These are phyloP conservation scores for Charanyca ferruginea DNA, from an alignment of 2,888 invertebrate genomes.

Conservation along the genomic window DNA sequence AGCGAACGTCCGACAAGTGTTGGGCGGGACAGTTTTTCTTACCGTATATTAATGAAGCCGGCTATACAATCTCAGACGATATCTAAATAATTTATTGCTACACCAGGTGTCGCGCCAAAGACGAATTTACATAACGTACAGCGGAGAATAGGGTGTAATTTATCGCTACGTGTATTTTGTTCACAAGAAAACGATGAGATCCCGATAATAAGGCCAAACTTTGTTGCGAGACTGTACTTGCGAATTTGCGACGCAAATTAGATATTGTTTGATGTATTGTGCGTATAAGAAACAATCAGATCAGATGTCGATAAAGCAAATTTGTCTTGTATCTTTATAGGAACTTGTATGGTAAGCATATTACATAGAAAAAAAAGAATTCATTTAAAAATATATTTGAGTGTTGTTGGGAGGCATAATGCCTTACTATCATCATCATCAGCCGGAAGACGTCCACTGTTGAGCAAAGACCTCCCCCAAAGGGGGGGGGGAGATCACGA, in stretches of 20 bases:
- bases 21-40: conserved; percentile 79
- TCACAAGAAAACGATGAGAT: conserved; percentile 76
- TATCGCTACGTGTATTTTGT: conserved; percentile 77
- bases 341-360: not conserved
- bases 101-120: conserved; percentile 83
- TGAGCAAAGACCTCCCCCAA: too few species aligned
- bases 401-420: not conserved
- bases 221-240: conserved; percentile 47
- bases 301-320: conserved; percentile 3
- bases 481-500: too few species aligned
- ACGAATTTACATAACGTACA: conserved; percentile 81
- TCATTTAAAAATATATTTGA: not conserved
- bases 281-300: conserved; percentile 20
- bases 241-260: conserved; percentile 65
- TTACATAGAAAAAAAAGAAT: not conserved
- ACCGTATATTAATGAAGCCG: conserved; percentile 85
- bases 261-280: conserved; percentile 53
- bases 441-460: too few species aligned
- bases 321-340: not conserved
- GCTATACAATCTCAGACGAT: conserved; percentile 82
- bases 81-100: conserved; percentile 87
- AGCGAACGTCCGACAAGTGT: conserved; percentile 74
- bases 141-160: conserved; percentile 72
- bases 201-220: conserved; percentile 73
- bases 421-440: too few species aligned